phyloP scores from a whole-genome alignment of 2,888 invertebrate species.

The Microctonus brassicae region DNA sequence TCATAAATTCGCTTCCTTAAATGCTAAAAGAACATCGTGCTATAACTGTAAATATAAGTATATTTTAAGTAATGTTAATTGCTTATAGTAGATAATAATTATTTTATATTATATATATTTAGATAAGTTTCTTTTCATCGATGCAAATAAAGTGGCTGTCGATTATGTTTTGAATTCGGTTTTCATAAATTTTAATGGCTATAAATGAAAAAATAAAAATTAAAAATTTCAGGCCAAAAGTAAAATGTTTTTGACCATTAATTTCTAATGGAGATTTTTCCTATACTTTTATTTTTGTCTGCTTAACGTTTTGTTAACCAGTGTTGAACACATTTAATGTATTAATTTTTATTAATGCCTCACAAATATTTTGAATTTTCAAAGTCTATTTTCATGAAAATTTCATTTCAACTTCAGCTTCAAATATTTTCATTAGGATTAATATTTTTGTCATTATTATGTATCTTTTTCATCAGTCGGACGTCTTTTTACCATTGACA shows the following conservation, averaged over 20 bases:
- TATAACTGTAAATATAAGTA: not conserved
- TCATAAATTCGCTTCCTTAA: not conserved
- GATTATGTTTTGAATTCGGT: not conserved
- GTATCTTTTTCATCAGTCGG: not conserved
- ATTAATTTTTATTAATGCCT: slow-evolving; percentile 19
- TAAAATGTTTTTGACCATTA: not conserved
- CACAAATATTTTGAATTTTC: not conserved
- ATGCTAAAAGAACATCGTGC: not conserved
- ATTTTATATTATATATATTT: not conserved
- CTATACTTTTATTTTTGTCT: not conserved
- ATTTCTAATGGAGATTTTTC: not conserved
- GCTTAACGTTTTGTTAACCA: not conserved
- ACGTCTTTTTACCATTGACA: not conserved
- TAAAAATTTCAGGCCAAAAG: not conserved
- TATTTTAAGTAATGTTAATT: slow-evolving; percentile 11
- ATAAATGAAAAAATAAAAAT: not conserved
- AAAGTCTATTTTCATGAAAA: not conserved
- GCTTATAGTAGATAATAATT: not conserved
- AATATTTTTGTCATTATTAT: not conserved
- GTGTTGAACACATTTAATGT: slow-evolving; percentile 23
- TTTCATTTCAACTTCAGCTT: not conserved
- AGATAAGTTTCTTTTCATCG: not conserved
- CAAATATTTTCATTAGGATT: not conserved
- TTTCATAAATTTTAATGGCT: not conserved
- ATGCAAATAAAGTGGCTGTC: not conserved